A percentile compares a stretch with the other conserved stretches of the same genome.
Conservation (phyloP, 2,113 vertebrate genomes). For the Calidris pygmaea region DNA sequence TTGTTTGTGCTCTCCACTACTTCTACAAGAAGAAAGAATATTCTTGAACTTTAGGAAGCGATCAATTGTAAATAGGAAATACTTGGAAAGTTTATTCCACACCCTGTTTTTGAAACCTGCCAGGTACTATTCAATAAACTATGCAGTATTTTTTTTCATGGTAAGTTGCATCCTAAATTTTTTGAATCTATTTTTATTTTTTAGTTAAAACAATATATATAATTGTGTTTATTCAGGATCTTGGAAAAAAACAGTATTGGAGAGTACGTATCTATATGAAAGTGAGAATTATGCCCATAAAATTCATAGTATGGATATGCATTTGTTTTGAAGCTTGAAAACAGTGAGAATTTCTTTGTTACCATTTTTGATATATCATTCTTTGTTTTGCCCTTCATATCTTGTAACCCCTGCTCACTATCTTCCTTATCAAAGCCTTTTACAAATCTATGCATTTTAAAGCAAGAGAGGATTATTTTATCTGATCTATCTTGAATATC, state of each 20-base stretch:
- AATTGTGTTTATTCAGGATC: neutral
- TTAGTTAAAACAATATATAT: neutral
- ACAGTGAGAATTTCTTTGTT: neutral
- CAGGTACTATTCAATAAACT: neutral
- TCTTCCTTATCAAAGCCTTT: neutral
- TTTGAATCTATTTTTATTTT: neutral
- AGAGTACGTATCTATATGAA: neutral
- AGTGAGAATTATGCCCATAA: neutral
- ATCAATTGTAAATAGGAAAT: neutral
- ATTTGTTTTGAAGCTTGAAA: neutral
- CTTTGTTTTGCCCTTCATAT: neutral
- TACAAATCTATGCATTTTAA: neutral
- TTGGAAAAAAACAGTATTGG: neutral
- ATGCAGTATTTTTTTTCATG: neutral
- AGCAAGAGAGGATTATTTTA: neutral
- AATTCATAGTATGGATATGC: neutral
- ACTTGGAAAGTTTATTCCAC: neutral
- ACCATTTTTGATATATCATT: neutral
- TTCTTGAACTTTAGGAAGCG: neutral
- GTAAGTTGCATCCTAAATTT: neutral
- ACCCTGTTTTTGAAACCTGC: neutral
- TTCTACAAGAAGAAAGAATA: neutral
- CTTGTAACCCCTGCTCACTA: neutral
- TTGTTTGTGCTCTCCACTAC: neutral
- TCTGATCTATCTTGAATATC: neutral